phyloP scores from a whole-genome alignment of 2,888 invertebrate species.

The Ferrisia virgata region DNA sequence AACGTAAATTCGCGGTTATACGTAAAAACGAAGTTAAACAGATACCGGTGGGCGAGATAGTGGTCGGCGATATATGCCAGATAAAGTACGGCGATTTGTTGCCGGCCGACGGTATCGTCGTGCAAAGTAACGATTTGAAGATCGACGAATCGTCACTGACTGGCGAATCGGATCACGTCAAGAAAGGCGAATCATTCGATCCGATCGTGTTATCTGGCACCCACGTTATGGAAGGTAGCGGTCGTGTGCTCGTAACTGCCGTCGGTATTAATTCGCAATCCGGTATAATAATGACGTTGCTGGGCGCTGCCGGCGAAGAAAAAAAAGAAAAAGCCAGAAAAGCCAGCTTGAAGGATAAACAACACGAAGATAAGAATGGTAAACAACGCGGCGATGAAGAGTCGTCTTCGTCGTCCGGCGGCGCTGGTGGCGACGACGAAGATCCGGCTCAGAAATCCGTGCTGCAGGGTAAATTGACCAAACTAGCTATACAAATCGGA shows the following conservation, averaged over 20 bases:
- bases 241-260: constrained; percentile 64
- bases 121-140: constrained; percentile 65
- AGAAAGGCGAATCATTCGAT: constrained; percentile 60
- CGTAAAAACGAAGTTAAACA: constrained; percentile 58
- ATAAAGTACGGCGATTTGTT: constrained; percentile 61
- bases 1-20: constrained; percentile 63
- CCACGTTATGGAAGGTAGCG: constrained; percentile 68
- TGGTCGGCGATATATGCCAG: constrained; percentile 64
- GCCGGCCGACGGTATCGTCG: constrained; percentile 64
- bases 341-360: constrained; percentile 26
- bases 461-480: constrained; percentile 64
- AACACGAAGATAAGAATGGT: constrained; percentile 33
- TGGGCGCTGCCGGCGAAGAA: constrained; percentile 58
- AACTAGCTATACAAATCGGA: constrained; percentile 66
- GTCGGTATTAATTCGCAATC: constrained; percentile 68
- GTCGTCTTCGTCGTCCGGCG: background rate
- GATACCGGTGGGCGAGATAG: constrained; percentile 60
- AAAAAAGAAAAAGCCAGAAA: constrained; percentile 45
- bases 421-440: background rate
- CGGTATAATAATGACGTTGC: constrained; percentile 64
- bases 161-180: constrained; percentile 68
- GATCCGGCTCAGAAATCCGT: constrained; percentile 55
- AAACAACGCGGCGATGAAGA: background rate
- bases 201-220: constrained; percentile 61
- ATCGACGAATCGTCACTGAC: constrained; percentile 67